These are phyloP conservation scores for Scophthalmus maximus DNA, from an alignment of 2,113 vertebrate genomes.

Conservation along the genomic window DNA sequence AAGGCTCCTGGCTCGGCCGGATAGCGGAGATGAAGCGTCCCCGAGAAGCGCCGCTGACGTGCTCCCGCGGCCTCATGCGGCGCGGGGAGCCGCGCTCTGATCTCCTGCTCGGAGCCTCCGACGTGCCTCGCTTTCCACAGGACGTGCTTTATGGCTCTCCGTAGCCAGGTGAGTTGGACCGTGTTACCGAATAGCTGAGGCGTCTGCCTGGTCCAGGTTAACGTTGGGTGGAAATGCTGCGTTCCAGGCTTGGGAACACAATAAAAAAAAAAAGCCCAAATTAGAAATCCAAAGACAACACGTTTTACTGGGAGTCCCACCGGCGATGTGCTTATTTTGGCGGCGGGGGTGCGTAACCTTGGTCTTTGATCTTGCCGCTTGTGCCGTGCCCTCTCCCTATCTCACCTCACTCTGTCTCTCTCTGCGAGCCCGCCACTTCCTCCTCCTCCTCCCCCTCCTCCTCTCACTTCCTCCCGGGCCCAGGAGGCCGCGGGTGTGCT, in stretches of 20 bases:
- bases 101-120: constrained; percentile 52
- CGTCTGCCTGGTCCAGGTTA: constrained; percentile 37
- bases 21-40: constrained; percentile 37
- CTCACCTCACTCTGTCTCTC: constrained; percentile 66
- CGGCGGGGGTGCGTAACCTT: constrained; percentile 42
- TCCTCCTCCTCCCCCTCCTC: constrained; percentile 51
- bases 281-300: constrained; percentile 74
- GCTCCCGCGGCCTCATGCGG: constrained; percentile 27
- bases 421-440: constrained; percentile 66
- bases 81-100: constrained; percentile 32
- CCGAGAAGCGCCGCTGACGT: constrained; percentile 43
- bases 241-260: constrained; percentile 25
- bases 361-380: constrained; percentile 70
- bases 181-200: constrained; percentile 46
- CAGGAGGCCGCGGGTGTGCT: constrained; percentile 72
- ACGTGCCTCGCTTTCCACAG: constrained; percentile 31
- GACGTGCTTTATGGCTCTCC: constrained; percentile 36
- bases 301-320: constrained; percentile 43
- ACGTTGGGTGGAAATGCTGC: constrained; percentile 21
- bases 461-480: constrained; percentile 80
- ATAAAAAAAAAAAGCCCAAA: constrained; percentile 57
- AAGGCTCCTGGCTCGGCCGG: constrained; percentile 39
- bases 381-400: constrained; percentile 66
- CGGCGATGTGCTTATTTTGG: constrained; percentile 74
- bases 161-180: constrained; percentile 42